A percentile compares a stretch with the other conserved stretches of the same genome.
These are phyloP conservation scores for Melospiza georgiana DNA, from an alignment of 2,113 vertebrate species.

Conservation along the genomic window DNA sequence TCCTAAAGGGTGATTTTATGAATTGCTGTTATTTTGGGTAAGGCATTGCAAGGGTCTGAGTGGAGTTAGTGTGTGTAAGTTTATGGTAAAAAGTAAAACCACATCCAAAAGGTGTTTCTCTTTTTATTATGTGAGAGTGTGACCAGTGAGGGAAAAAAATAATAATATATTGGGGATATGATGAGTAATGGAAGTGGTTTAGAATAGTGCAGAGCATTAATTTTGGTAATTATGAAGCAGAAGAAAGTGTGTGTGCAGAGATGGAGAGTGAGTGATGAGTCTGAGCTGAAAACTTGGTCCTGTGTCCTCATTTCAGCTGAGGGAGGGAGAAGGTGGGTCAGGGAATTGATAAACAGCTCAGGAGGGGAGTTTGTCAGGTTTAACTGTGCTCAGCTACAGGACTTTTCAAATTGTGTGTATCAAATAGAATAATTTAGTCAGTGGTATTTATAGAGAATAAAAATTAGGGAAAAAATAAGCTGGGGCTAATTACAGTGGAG, in stretches of 20 bases:
- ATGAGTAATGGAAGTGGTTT: neutral
- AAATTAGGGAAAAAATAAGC: neutral
- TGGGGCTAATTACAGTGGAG: neutral
- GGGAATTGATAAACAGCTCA: neutral
- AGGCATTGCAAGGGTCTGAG: neutral
- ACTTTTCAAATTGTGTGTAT: neutral
- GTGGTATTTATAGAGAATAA: neutral
- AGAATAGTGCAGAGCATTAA: neutral
- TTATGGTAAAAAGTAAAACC: neutral
- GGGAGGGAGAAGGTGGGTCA: neutral
- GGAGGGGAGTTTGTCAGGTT: neutral
- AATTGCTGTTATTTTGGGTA: neutral
- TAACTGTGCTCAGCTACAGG: neutral
- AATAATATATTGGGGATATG: neutral
- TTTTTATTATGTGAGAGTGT: neutral
- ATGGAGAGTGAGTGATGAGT: neutral
- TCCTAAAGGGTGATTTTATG: neutral
- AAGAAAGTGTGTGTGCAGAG: neutral
- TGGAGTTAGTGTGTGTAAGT: neutral
- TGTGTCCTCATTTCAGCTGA: neutral
- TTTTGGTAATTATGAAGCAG: neutral
- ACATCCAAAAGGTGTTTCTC: neutral
- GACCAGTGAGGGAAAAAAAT: neutral
- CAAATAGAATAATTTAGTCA: neutral
- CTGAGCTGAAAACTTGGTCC: neutral